These are phyloP conservation scores for Eira barbara DNA, from an alignment of 2,113 vertebrate species.

Conservation along the genomic window DNA sequence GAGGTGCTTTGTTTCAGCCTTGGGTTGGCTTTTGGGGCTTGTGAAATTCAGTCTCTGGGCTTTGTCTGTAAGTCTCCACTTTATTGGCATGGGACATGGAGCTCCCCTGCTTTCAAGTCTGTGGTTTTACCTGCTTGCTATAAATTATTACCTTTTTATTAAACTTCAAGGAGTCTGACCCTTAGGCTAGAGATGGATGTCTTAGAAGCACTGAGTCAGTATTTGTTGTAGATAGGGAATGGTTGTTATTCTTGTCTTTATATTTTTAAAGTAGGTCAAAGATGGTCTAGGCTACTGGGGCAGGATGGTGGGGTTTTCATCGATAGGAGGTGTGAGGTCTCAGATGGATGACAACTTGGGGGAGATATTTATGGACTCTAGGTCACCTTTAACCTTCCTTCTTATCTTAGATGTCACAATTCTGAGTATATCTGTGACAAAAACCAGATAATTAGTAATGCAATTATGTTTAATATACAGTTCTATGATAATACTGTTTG, in stretches of 20 bases:
- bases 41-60: not conserved
- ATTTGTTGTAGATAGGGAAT: not conserved
- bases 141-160: slow-evolving; percentile 63
- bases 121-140: slow-evolving; percentile 37
- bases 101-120: not conserved
- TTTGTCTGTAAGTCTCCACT: not conserved
- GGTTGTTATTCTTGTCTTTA: not conserved
- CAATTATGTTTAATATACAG: not conserved
- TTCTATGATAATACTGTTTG: not conserved
- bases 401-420: slow-evolving; percentile 34
- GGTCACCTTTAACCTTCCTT: slow-evolving; percentile 30
- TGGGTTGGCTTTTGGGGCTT: not conserved
- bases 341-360: not conserved
- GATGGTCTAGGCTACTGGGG: not conserved
- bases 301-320: not conserved
- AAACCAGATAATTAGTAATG: slow-evolving; percentile 24
- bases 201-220: not conserved
- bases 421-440: slow-evolving; percentile 39
- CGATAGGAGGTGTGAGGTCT: not conserved
- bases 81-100: not conserved
- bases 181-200: slow-evolving; percentile 5
- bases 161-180: slow-evolving; percentile 39
- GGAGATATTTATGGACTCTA: not conserved
- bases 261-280: slow-evolving; percentile 5
- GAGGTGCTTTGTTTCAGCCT: not conserved